Evolutionary conservation across 2,888 invertebrate genomes (phyloP), one percentile per base, ranked within the genome.

Genomic region (Xylocampa areola): DNA sequence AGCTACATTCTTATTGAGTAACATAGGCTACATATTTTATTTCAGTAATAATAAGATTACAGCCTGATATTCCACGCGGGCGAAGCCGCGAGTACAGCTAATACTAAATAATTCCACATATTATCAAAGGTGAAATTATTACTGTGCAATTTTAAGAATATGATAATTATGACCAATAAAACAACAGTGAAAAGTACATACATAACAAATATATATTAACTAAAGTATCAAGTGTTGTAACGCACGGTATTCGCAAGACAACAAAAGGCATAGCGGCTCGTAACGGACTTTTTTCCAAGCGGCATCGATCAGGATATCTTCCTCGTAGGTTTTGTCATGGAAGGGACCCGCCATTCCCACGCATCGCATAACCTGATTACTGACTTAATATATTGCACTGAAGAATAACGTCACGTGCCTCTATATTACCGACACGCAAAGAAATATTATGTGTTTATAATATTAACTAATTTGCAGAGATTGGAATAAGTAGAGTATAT

Each of bases 251-350:
- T 59, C 62, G 53, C 67, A 67, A 78, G 76, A 85, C 81, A 87
- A 92, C 90, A 93, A 93, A 86, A 82, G 88, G 73, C 59, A 82
- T 88, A 90, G 89, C 87, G 89, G 86, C 79, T 80, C 85, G 86
- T 92, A 94, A 93, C 93, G 93, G 92, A 89, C 87, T 88, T 91
- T 92, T 89, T 90, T 85, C 77, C 59, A 68, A 71, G 70, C 68
- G 71, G 82, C 76, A 86, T 87, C 86, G 84, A 88, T 88, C 88
- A 82, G 84, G 81, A 84, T 87, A 84, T 85, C 86, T 89, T 89
- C 86, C 84, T 85, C 72, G 80, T 84, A 70, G 76, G 73, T 82
- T 84, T 84, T 86, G 81, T 85, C 73, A 80, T 80, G 77, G 76
- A 84, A 66, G 41, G 62, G 66, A 67, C 52, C 59, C 67, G 58